phyloP scores from a whole-genome alignment of 2,888 invertebrate genomes.

The Acanthosepion esculentum region DNA sequence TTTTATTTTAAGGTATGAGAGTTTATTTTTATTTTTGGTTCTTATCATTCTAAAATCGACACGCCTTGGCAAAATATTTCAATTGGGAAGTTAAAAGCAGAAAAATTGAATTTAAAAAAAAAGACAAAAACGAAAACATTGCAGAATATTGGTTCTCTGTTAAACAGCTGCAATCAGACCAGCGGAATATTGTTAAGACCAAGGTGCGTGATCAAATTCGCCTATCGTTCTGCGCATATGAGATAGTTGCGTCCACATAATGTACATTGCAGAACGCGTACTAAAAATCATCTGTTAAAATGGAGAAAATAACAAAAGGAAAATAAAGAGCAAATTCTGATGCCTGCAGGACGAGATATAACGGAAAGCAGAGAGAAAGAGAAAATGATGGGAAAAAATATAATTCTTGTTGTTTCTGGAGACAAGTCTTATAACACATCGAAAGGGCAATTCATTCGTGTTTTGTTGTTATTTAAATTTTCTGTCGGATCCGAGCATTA shows the following conservation, averaged over 20 bases:
- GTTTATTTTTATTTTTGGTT: not conserved
- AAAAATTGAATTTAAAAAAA: not conserved
- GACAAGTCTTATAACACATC: too few relatives aligned
- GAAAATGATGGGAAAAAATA: too few relatives aligned
- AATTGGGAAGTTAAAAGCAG: not conserved
- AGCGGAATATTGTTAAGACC: not conserved
- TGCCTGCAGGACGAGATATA: too few relatives aligned
- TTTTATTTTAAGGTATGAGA: not conserved
- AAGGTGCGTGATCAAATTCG: not conserved
- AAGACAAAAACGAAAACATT: not conserved
- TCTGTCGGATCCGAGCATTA: too few relatives aligned
- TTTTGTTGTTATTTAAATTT: too few relatives aligned
- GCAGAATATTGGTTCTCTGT: not conserved
- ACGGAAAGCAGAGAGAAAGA: too few relatives aligned
- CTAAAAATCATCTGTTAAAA: not conserved
- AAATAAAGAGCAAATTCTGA: too few relatives aligned
- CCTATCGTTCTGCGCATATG: not conserved
- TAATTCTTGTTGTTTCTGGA: too few relatives aligned
- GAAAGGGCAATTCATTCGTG: too few relatives aligned
- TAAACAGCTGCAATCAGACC: not conserved
- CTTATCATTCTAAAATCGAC: not conserved
- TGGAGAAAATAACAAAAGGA: not conserved
- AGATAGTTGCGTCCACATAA: not conserved
- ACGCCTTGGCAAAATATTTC: slow-evolving; percentile 12
- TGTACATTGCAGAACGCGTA: not conserved